Conservation (phyloP, 2,113 vertebrate species). For the Percina caprodes region DNA sequence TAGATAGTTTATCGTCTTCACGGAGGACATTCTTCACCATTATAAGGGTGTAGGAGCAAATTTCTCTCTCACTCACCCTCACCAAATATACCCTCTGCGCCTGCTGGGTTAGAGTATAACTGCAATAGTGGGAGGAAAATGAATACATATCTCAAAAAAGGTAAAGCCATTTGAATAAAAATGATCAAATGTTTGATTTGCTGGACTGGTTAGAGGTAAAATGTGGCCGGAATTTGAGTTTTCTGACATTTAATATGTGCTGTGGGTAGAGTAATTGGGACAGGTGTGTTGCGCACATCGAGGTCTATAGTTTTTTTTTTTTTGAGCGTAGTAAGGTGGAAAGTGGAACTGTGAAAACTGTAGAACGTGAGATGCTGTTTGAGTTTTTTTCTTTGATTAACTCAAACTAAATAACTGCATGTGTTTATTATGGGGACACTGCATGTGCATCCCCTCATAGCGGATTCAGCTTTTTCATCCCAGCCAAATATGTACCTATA, state of each 20-base stretch:
- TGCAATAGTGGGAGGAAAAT: neutral
- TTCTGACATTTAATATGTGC: neutral
- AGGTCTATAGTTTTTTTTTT: no score
- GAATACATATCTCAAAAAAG: neutral
- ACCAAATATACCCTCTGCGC: neutral
- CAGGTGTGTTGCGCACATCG: no score
- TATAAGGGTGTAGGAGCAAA: neutral
- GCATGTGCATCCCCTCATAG: neutral
- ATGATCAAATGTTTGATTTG: no score
- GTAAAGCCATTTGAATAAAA: neutral
- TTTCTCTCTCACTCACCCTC: neutral
- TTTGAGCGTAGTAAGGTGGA: no score
- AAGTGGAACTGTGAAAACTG: no score
- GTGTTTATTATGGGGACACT: neutral
- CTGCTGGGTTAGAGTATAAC: neutral
- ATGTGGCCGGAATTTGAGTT: neutral
- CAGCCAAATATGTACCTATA: no score
- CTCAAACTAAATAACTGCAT: neutral
- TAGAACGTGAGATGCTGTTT: no score
- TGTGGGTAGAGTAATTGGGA: no score
- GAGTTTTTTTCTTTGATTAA: no score
- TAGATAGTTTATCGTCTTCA: conserved; percentile 20
- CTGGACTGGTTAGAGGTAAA: neutral
- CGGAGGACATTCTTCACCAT: conserved; percentile 16
- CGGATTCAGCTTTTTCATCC: neutral